Conservation (phyloP, 2,113 vertebrate genomes). For the Chitala chitala region DNA sequence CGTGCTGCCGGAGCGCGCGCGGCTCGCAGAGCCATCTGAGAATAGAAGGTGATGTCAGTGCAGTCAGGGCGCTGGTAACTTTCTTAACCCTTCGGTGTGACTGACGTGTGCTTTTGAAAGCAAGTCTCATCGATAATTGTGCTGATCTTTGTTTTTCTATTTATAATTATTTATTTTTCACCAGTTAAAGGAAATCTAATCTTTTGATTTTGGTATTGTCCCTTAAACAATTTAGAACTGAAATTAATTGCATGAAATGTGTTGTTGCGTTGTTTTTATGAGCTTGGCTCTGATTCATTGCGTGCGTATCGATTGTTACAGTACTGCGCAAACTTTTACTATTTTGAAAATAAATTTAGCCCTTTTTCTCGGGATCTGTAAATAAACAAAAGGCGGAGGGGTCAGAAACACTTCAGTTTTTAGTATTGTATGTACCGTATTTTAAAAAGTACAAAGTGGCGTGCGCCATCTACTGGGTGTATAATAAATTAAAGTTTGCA, state of each 20-base stretch:
- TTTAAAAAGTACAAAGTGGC: not conserved
- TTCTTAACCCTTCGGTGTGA: not conserved
- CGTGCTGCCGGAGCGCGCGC: no score
- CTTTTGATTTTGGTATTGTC: not conserved
- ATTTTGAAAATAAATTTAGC: not conserved
- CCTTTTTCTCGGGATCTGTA: no score
- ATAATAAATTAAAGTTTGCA: not conserved
- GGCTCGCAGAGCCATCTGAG: no score
- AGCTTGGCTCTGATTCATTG: no score
- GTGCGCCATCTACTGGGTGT: conserved; percentile 21
- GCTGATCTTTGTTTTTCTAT: not conserved
- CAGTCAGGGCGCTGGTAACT: no score
- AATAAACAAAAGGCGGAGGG: not conserved
- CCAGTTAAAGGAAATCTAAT: not conserved
- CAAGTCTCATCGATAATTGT: not conserved
- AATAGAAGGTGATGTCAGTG: no score
- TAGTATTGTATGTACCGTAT: not conserved
- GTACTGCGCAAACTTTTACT: no score
- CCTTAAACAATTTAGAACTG: not conserved
- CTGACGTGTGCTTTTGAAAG: not conserved
- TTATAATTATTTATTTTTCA: not conserved
- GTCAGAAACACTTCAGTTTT: not conserved
- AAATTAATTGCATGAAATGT: not conserved
- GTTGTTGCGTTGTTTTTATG: no score
- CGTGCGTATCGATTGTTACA: no score